Base-by-base conservation (phyloP, 2,797 vertebrate species). In the Arrhamphus sclerolepis region DNA sequence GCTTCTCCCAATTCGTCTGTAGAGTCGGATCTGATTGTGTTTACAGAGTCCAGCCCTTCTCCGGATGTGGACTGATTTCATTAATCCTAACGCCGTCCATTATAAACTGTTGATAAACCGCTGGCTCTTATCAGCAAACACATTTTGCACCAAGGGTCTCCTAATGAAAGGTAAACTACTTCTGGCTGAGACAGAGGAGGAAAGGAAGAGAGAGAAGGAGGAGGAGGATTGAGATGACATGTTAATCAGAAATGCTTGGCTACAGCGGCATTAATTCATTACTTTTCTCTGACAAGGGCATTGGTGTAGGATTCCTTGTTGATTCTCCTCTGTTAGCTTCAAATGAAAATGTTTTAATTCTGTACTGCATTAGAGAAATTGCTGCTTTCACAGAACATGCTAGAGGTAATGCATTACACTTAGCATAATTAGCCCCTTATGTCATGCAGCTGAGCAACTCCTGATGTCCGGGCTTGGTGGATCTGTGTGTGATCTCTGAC, bases 21-120 rank as follows among this genome's bases (percentile, higher is more conserved):
- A 56, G 63, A 80, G 80, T 82, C 74, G 60, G 72, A 84, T 80
- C 75, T 85, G 72, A 87, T 83, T 86, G 76, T 84, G 80, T 89
- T 88, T 82, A 87, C 83, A 66, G 63, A 84, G 74, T 77, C 75
- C 67, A 41, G 71, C 44, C 59, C 63, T 76, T 75, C 74, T 82
- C 72, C 60, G 66, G 82, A 83, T 89, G 78, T 74, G 71, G 52
- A 40, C 65, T 77, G 74, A 83, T 89, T 86, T 87, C 77, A 91
- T 89, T 89, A 83, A 89, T 88, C 78, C 72, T 39, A 70, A 81
- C 50, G 41, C 75, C 50, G 16, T 76, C 62, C 72, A 85, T 85
- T 86, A 87, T 85, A 89, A 89, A 91, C 83, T 84, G 83, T 82
- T 85, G 79, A 91, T 89, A 87, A 89, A 88, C 69, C 57, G 22